Base-by-base conservation (phyloP, 2,888 invertebrate genomes). In the Ormyrus labotus region DNA sequence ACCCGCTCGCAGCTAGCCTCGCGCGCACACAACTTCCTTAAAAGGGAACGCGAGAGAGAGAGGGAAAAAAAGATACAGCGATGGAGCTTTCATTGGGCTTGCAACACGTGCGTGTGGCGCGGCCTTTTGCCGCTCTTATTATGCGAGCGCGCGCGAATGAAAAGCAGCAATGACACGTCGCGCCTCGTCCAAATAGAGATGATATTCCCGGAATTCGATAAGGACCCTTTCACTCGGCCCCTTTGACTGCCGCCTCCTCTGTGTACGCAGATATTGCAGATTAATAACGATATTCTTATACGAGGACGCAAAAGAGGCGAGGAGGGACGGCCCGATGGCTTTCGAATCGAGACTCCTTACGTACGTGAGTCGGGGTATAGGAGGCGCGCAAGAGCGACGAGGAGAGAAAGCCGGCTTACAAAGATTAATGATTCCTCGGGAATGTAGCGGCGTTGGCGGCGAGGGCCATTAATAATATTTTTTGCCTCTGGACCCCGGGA, bases 391-490 rank as follows among this genome's bases (percentile, higher is more conserved):
- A 51, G 47, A 45, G 10, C 1, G 51, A 57, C 34, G 45, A 61
- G 51, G 69, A 50, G 70, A 69, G 70, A 60, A 71, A 76, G 57
- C 55, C 64, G 70, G 77, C 78, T 82, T 82, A 82, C 78, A 80
- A 82, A 82, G 82, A 82, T 82, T 81, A 82, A 82, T 81, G 82
- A 81, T 81, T 73, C 72, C 74, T 78, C 65, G 74, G 34, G 78
- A 82, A 82, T 82, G 82, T 74, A 79, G 80, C 63, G 53, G 50
- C 34, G 34, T 34, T 34, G 34, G 34, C 50, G 74, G 74, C 55
- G 10, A 73, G 68, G 19, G 73, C 69, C 81, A 81, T 83, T 83
- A 83, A 83, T 83, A 81, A 81, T 81, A 79, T 83, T 83, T 83
- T 82, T 82, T 82, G 69, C 65, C 10, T 55, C 45, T 13, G 53